A percentile compares a stretch with the other conserved stretches of the same genome.
Evolutionary conservation across 2,888 invertebrate species (phyloP).

Genomic region (Pyrgus malvae): DNA sequence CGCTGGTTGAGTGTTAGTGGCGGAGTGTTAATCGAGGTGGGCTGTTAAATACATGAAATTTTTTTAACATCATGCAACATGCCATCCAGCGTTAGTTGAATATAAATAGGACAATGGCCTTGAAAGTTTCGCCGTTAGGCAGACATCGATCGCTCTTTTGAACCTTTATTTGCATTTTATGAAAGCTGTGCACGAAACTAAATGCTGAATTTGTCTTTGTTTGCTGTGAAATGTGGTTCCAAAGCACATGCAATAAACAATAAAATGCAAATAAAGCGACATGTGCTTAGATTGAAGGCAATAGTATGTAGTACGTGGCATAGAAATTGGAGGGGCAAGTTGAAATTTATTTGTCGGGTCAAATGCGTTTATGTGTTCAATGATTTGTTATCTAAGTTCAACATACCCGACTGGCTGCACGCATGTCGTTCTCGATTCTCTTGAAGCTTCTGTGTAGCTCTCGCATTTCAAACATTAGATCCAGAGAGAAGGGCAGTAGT

Average conservation of each 20-base stretch:
- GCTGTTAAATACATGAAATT: constrained; percentile 80
- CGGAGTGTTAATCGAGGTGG: constrained; percentile 76
- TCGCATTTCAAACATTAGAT: constrained; percentile 89
- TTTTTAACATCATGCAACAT: constrained; percentile 75
- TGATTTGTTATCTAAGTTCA: constrained; percentile 27
- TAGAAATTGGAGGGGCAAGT: constrained; percentile 49
- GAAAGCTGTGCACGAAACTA: constrained; percentile 75
- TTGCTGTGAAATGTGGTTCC: constrained; percentile 64
- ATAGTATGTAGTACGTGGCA: constrained; percentile 52
- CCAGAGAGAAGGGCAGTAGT: constrained; percentile 90
- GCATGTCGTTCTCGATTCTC: constrained; percentile 82
- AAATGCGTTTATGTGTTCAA: constrained; percentile 11
- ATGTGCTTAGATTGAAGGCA: constrained; percentile 51
- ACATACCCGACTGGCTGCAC: constrained; percentile 76
- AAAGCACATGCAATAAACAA: constrained; percentile 79
- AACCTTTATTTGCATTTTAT: constrained; percentile 80
- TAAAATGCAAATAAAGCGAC: constrained; percentile 81
- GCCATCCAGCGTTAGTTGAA: constrained; percentile 58
- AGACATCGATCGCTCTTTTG: constrained; percentile 48
- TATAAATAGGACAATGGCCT: constrained; percentile 43
- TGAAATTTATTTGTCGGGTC: constrained; percentile 4
- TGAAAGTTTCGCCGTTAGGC: constrained; percentile 46
- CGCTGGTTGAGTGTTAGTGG: constrained; percentile 82
- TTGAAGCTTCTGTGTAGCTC: constrained; percentile 89
- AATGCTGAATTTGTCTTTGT: constrained; percentile 52